Evolutionary conservation across 2,888 invertebrate species (phyloP).

Genomic region (Caenorhabditis sinica): DNA sequence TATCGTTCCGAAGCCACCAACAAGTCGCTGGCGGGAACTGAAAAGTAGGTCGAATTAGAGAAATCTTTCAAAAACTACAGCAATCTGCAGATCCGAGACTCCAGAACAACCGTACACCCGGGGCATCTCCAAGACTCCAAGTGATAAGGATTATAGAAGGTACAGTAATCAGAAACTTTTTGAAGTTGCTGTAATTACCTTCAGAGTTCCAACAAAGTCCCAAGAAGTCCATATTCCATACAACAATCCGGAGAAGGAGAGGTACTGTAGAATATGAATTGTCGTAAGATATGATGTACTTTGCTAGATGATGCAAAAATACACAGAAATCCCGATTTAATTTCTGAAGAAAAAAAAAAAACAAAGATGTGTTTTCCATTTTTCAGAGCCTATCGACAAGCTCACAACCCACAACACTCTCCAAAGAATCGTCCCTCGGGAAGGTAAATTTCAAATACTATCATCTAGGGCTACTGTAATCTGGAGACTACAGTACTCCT

Average conservation of each 20-base stretch:
- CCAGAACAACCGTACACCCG: conserved; percentile 42
- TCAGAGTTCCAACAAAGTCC: neutral
- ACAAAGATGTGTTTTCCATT: neutral
- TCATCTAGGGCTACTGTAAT: too few relatives aligned
- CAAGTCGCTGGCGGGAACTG: neutral
- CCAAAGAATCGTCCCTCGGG: neutral
- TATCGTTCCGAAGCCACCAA: conserved; percentile 3
- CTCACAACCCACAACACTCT: neutral
- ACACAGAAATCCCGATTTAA: too few relatives aligned
- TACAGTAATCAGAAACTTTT: neutral
- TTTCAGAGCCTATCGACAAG: conserved; percentile 31
- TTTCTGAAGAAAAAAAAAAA: too few relatives aligned
- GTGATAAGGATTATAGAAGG: neutral
- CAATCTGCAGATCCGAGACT: conserved; percentile 12
- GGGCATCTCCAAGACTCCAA: conserved; percentile 4
- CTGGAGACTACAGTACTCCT: conserved; percentile 30
- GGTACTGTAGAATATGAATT: conserved; percentile 5
- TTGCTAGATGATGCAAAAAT: too few relatives aligned
- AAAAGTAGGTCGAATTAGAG: conserved; percentile 19
- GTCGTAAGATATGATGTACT: neutral
- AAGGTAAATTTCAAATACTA: too few relatives aligned
- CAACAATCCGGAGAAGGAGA: conserved; percentile 25
- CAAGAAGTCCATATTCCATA: conserved; percentile 8
- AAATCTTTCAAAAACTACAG: conserved; percentile 9
- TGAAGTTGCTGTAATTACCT: neutral